Evolutionary conservation across 64 coral and sea anemone species (phyloP), one percentile per base, ranked within the genome.

Genomic region (Stichodactyla helianthus): DNA sequence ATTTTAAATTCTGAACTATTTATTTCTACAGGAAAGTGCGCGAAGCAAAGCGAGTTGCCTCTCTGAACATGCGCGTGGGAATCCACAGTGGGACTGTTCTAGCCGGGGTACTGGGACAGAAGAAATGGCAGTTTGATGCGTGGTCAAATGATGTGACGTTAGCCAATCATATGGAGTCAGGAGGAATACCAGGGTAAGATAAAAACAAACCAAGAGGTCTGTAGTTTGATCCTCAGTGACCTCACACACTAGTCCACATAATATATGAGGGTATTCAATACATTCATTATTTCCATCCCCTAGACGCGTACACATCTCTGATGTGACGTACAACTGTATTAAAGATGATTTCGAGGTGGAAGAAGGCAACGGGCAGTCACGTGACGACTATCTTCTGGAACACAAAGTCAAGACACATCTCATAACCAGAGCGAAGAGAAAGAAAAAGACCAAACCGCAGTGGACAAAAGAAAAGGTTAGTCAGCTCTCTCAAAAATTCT

Each of bases 121-220:
- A 88, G 55, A 99, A 99, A 77, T 99, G 97, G 97, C 97, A 99
- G 68, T 99, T 95, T 83, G 97, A 99, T 63, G 97, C 97, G 2
- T 99, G 97, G 97, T 99, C 97, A 44, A 99, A 99, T 95, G 97
- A 99, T 74, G 97, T 95, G 88, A 99, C 97, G 28, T 76, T 95
- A 17, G 97, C 97, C 10, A 99, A 99, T 81, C 93, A 89, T 51
- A 98, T 98, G 95, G 97, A 99, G n/a, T 99, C 97, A 53, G 97
- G 97, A 20, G 97, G 97, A 58, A 99, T 93, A 51, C 93, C 97
- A 13, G 97, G 97, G 97, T 99, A 85, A 26, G 71, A 74, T 74
- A 74, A 23, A 74, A 12, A 31, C 7, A 27, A 31, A 5, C 0
- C 5, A 71, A 44, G 35, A 44, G 35, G 35, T 44, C 35, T 2